Evolutionary conservation across 2,113 vertebrate species (phyloP), one percentile per base, ranked within the genome.

Genomic region (Ictidomys tridecemlineatus): DNA sequence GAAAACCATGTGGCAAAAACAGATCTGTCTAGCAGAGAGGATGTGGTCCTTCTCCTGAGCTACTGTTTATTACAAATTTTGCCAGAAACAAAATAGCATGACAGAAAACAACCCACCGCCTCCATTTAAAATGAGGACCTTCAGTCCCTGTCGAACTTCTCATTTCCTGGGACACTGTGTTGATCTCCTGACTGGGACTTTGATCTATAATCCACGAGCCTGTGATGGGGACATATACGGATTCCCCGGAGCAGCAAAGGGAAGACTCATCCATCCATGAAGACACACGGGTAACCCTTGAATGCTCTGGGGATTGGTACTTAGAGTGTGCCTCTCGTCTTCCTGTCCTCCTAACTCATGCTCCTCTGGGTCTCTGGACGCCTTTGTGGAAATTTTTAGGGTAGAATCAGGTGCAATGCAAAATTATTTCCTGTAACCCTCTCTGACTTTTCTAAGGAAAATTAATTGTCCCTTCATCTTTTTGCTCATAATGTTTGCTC

Each of bases 1-100:
- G 96, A 45, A 93, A 97, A 82, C 76, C 87, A 32, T 74, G 48
- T 87, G 97, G 87, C 87, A 97, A 94, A 97, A 90, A 84, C 58
- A 45, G 88, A 97, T 97, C 89, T 53, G 18, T 95, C 84, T 93
- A 82, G 80, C 8, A 6, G 78, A 80, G 74, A 93, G 73, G 77
- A 83, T 48, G 73, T 83, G 9, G 96, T 51, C 73, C 61, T 84
- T 91, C 95, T 92, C 90, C 85, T 79, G 69, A 89, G 84, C 67
- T 63, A 22, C 58, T 58, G 80, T 84, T 94, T 45, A 56, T 69
- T 88, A 65, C 78, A 74, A 85, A 48, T 89, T 87, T 67, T 89
- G 79, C 51, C 80, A 92, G 95, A 94, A 82, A 94, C 78, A 89
- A 95, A 94, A 93, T 83, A 80, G 61, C 84, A 37, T 63, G 94